A percentile compares a stretch with the other conserved stretches of the same genome.
phyloP scores from a whole-genome alignment of 2,888 invertebrate species.

The Mythimna impura region DNA sequence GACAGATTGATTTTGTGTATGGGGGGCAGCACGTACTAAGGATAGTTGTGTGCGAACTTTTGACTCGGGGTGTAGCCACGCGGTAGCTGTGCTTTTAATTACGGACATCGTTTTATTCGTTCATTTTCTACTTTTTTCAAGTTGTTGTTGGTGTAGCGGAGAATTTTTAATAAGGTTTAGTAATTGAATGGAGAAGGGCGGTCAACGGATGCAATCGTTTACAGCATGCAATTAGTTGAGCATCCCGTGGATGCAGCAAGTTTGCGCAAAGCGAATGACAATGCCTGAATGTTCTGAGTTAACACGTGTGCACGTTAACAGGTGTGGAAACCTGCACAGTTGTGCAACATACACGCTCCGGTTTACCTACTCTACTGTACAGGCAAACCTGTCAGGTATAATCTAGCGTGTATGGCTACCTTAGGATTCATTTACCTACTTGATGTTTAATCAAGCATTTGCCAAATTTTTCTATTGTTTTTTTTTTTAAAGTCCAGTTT shows the following conservation, averaged over 20 bases:
- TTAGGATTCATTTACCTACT: not conserved
- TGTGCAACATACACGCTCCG: no score
- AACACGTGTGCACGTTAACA: not conserved
- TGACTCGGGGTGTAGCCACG: not conserved
- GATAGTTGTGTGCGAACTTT: not conserved
- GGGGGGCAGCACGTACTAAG: not conserved
- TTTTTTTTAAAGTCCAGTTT: not conserved
- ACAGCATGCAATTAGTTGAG: not conserved
- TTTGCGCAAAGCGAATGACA: slow-evolving; percentile 21
- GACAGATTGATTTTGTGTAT: slow-evolving; percentile 46
- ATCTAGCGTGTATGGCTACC: no score
- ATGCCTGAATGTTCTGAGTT: slow-evolving; percentile 5
- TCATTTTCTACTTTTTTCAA: not conserved
- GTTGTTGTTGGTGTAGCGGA: not conserved
- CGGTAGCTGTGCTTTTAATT: slow-evolving; percentile 21
- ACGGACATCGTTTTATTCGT: not conserved
- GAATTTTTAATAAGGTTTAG: not conserved
- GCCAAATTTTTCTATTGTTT: not conserved
- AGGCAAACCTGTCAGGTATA: no score
- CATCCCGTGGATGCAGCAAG: not conserved
- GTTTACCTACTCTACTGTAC: no score
- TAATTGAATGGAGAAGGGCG: not conserved
- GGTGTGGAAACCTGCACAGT: no score
- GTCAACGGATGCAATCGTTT: not conserved
- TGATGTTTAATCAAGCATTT: not conserved